Base-by-base conservation (phyloP, 2,888 invertebrate species). In the Timema podura region DNA sequence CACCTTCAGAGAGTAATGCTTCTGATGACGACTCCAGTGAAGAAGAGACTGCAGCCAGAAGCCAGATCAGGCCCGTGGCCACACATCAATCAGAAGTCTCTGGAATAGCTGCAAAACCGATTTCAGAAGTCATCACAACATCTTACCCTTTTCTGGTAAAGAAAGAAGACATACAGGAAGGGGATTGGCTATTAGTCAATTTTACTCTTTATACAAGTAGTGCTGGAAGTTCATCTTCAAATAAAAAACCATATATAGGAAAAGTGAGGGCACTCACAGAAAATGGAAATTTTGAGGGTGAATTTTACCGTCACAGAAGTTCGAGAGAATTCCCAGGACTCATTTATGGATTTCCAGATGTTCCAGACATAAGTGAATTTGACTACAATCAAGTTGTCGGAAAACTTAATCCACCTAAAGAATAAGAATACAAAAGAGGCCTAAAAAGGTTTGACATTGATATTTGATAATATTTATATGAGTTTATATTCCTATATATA, bases 321-420 rank as follows among this genome's bases (percentile, higher is more conserved):
- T 61, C 44, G 45, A 61, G 44, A 13, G 61, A 61, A 61, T 61
- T 5, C 61, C 30, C 9, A 61, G 61, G 30, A 45, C 45, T 61
- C 30, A 61, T 61, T 30, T 61, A 61, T 30, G 61, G 44, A 30
- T 2, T 11, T 5, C 30, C 16, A 61, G 30, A 61, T 61, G 61
- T 61, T 61, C 44, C 61, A 45, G 61, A 61, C 61, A 61, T 61
- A 16, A 61, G 44, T 10, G 61, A 61, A 61, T 30, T 61, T 5
- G 61, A 61, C 61, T 61, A 61, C 16, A 8, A 16, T 61, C 61
- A 61, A 61, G 61, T 61, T 13, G 44, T 61, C 45, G 15, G 61
- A 61, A 61, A 61, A 61, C 61, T 44, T 61, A 61, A 61, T 61
- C 16, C 44, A 16, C 44, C 61, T 30, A 45, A 61, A 61, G 61